These are phyloP conservation scores for Aphidius gifuensis DNA, from an alignment of 1,140 invertebrate genomes.

Conservation along the genomic window DNA sequence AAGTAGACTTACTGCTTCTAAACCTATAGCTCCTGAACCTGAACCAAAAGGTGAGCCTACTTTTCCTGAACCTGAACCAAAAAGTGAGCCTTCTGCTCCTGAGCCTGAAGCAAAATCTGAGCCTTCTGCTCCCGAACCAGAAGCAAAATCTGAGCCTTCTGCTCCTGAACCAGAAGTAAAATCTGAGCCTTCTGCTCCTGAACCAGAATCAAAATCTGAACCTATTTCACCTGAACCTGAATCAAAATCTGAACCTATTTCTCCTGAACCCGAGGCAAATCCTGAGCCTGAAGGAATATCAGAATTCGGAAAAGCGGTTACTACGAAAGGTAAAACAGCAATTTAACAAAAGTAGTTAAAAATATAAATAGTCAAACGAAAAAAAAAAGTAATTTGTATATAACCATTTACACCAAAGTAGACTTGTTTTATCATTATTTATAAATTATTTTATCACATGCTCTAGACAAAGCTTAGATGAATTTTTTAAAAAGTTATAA, in stretches of 20 bases:
- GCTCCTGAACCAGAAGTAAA: slow-evolving; percentile 52
- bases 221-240: slow-evolving; percentile 40
- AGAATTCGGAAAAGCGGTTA: slow-evolving; percentile 35
- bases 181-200: slow-evolving; percentile 50
- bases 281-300: slow-evolving; percentile 51
- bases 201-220: slow-evolving; percentile 44
- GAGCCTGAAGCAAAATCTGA: slow-evolving; percentile 39
- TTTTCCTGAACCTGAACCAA: slow-evolving; percentile 36
- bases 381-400: background rate
- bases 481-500: background rate
- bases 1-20: too few species aligned
- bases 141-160: slow-evolving; percentile 43
- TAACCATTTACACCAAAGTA: too few species aligned
- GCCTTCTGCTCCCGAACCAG: slow-evolving; percentile 49
- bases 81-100: slow-evolving; percentile 34
- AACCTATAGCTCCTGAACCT: slow-evolving; percentile 49
- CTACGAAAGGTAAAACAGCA: slow-evolving; percentile 39
- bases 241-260: slow-evolving; percentile 43
- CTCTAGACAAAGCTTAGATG: too few species aligned
- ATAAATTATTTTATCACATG: too few species aligned
- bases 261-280: slow-evolving; percentile 52
- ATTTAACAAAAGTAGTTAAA: slow-evolving; percentile 41
- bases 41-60: slow-evolving; percentile 51
- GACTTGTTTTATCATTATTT: too few species aligned
- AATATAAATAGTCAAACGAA: background rate